Conservation (phyloP, 2,113 vertebrate genomes). For the Eptesicus fuscus region DNA sequence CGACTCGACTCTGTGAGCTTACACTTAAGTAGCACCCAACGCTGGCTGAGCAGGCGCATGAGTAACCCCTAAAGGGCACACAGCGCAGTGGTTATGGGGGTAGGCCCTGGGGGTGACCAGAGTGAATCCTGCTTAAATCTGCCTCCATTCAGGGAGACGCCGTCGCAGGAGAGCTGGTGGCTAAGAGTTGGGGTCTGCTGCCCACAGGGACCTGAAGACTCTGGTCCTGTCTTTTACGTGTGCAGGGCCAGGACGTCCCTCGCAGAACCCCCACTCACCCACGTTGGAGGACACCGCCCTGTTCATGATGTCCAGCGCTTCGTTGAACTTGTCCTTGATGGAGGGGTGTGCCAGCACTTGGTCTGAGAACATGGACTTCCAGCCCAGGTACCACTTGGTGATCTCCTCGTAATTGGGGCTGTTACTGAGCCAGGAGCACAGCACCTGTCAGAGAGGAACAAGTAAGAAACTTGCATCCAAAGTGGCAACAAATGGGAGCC, state of each 20-base stretch:
- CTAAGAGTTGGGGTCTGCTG: fast-evolving
- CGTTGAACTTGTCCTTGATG: slow-evolving; percentile 97
- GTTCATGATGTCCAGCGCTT: slow-evolving; percentile 98
- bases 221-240: fast-evolving
- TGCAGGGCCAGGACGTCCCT: not conserved
- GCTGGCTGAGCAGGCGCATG: fast-evolving
- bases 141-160: fast-evolving
- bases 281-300: slow-evolving; percentile 94
- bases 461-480: not conserved
- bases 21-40: fast-evolving
- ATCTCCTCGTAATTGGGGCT: slow-evolving; percentile 98
- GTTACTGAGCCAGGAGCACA: slow-evolving; percentile 98
- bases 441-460: slow-evolving; percentile 83
- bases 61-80: not conserved
- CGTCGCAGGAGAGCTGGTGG: fast-evolving
- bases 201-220: not conserved
- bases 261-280: slow-evolving; percentile 80
- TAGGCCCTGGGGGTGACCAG: not conserved
- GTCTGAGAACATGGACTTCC: slow-evolving; percentile 98
- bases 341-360: slow-evolving; percentile 90
- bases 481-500: fast-evolving
- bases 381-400: slow-evolving; percentile 98
- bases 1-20: fast-evolving
- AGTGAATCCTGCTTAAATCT: not conserved
- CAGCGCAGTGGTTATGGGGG: fast-evolving